phyloP scores from a whole-genome alignment of 2,888 invertebrate species.

The Cerceris ruficornis region DNA sequence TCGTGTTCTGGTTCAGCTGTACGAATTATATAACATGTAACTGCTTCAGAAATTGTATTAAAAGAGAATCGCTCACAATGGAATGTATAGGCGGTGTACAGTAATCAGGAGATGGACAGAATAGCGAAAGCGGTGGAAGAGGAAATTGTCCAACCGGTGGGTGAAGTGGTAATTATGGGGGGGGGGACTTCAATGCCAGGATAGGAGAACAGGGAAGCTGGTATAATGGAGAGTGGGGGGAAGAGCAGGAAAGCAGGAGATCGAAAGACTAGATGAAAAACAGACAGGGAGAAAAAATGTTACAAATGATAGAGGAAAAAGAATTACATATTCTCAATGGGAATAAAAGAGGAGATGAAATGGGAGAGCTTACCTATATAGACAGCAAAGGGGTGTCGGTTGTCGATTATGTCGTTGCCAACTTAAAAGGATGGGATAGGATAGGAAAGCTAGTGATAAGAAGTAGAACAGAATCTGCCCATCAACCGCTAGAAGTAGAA shows the following conservation, averaged over 20 bases:
- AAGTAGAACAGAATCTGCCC: neutral
- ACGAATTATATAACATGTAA: no score
- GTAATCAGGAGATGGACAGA: neutral
- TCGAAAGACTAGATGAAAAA: neutral
- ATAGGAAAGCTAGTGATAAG: neutral
- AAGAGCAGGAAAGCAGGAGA: neutral
- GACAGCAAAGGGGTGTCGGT: neutral
- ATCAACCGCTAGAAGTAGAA: neutral
- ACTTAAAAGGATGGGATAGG: neutral
- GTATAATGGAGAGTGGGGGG: neutral
- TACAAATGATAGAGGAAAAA: neutral
- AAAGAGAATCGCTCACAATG: no score
- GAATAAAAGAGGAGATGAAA: constrained; percentile 2
- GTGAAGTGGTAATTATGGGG: neutral
- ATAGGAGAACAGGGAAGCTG: constrained; percentile 1
- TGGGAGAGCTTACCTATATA: constrained; percentile 8
- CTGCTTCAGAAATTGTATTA: no score
- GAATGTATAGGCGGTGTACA: neutral
- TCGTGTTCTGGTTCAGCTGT: no score
- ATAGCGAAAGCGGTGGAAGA: neutral
- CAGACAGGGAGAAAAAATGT: neutral
- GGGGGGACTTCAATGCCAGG: constrained; percentile 2
- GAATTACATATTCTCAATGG: constrained; percentile 1
- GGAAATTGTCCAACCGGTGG: neutral
- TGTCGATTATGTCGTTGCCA: neutral